Percentiles rank a stretch among this genome's conserved stretches.
Conservation (phyloP, 2,888 invertebrate genomes). For the Danaus chrysippus region DNA sequence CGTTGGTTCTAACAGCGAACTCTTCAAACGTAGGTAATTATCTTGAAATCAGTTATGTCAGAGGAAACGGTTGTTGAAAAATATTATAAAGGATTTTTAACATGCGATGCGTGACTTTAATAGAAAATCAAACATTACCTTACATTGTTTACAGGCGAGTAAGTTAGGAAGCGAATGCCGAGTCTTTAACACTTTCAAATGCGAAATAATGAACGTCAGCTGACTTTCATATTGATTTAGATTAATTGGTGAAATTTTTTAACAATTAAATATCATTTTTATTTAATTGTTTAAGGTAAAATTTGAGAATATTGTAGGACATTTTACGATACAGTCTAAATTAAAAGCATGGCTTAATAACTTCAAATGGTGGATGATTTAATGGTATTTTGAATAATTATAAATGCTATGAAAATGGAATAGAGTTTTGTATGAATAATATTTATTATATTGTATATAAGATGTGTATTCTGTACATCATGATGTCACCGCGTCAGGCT, state of each 20-base stretch:
- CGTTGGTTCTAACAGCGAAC: neutral
- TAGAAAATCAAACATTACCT: slow-evolving; percentile 33
- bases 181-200: slow-evolving; percentile 27
- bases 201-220: slow-evolving; percentile 14
- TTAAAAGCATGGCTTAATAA: too few relatives aligned
- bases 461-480: too few relatives aligned
- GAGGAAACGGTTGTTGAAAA: slow-evolving; percentile 1
- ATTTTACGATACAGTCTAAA: too few relatives aligned
- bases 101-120: slow-evolving; percentile 37
- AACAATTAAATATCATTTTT: too few relatives aligned
- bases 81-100: slow-evolving; percentile 25
- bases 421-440: too few relatives aligned
- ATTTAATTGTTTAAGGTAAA: too few relatives aligned
- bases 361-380: too few relatives aligned
- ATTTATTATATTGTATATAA: too few relatives aligned
- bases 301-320: too few relatives aligned
- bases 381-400: too few relatives aligned
- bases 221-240: neutral
- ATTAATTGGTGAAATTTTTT: neutral
- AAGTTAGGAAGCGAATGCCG: slow-evolving; percentile 10
- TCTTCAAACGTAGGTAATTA: neutral
- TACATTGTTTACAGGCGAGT: slow-evolving; percentile 20
- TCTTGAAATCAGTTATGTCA: slow-evolving; percentile 3
- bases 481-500: too few relatives aligned
- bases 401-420: too few relatives aligned